Conservation (phyloP, 1,140 invertebrate species). For the Monomorium pharaonis region DNA sequence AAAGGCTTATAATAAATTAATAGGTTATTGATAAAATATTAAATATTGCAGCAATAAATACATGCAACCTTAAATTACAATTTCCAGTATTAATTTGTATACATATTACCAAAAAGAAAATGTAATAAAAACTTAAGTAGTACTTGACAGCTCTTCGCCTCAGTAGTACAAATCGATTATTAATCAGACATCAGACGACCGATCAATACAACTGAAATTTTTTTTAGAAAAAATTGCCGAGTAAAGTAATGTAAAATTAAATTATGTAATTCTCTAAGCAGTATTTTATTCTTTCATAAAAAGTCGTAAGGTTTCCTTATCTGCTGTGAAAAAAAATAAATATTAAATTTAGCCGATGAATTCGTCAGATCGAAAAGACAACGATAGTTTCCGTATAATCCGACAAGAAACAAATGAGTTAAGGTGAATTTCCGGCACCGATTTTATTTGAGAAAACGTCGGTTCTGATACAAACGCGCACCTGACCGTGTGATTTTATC, state of each 20-base stretch:
- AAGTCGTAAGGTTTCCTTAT: not conserved
- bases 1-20: too few species aligned
- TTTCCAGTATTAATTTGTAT: too few species aligned
- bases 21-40: too few species aligned
- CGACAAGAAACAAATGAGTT: not conserved
- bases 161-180: not conserved
- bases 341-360: not conserved
- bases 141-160: not conserved
- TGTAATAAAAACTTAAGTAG: too few species aligned
- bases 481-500: constrained; percentile 20
- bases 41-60: too few species aligned
- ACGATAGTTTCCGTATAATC: not conserved
- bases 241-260: not conserved
- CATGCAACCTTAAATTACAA: too few species aligned
- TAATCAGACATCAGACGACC: not conserved
- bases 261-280: not conserved
- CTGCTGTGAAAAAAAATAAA: not conserved
- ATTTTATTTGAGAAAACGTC: constrained; percentile 25
- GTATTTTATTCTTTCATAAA: not conserved
- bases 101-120: too few species aligned
- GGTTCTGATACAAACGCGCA: not conserved
- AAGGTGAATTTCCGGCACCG: constrained; percentile 18
- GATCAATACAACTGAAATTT: not conserved
- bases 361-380: not conserved
- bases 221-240: not conserved